These are phyloP conservation scores for Siphamia tubifer DNA, from an alignment of 2,113 vertebrate genomes.

Conservation along the genomic window DNA sequence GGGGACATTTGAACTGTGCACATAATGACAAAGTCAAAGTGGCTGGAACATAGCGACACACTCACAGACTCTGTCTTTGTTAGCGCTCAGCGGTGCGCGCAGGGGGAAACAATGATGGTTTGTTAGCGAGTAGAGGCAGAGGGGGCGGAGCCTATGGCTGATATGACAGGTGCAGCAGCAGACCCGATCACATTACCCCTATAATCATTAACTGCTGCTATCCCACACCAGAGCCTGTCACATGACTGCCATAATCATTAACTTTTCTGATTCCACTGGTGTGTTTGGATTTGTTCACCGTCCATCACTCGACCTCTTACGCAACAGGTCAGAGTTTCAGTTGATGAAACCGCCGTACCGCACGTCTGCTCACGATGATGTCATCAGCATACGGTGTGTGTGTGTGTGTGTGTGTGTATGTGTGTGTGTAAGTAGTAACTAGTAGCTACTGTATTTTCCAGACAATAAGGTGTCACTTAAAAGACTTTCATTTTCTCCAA, in stretches of 20 bases:
- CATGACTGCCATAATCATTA: conserved; percentile 61
- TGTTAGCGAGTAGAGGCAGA: too few relatives aligned
- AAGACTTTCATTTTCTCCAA: too few relatives aligned
- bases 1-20: too few relatives aligned
- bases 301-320: conserved; percentile 33
- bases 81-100: conserved; percentile 33
- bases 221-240: conserved; percentile 40
- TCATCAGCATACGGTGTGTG: conserved; percentile 49
- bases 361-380: conserved; percentile 39
- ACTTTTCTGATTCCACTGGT: conserved; percentile 21
- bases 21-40: background rate
- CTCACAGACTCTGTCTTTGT: conserved; percentile 34
- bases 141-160: conserved; percentile 33
- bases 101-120: conserved; percentile 49
- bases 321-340: conserved; percentile 48
- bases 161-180: conserved; percentile 55
- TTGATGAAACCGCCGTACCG: conserved; percentile 57
- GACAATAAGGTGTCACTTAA: too few relatives aligned
- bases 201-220: conserved; percentile 57
- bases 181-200: conserved; percentile 48
- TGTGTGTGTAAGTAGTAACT: too few relatives aligned
- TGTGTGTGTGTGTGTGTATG: too few relatives aligned
- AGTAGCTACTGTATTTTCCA: too few relatives aligned
- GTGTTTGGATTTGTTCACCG: too few relatives aligned
- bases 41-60: conserved; percentile 1